Conservation (phyloP, 1,140 invertebrate species). For the Diorhabda elongata region DNA sequence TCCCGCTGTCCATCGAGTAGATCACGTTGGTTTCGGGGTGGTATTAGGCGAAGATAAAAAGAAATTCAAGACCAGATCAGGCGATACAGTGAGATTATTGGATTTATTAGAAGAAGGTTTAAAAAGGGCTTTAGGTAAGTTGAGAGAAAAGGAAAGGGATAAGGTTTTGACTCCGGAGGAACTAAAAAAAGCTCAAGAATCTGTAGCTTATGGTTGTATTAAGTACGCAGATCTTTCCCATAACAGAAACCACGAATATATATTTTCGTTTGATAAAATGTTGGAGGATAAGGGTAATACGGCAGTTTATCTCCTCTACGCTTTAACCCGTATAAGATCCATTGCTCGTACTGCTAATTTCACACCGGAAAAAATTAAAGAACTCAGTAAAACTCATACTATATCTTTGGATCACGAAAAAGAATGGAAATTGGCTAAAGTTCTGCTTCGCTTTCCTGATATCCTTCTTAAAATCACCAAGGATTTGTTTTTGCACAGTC, state of each 20-base stretch:
- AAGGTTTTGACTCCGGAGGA: slow-evolving; percentile 81
- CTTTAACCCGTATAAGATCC: slow-evolving; percentile 88
- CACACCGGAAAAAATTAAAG: slow-evolving; percentile 52
- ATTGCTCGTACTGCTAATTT: slow-evolving; percentile 79
- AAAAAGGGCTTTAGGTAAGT: slow-evolving; percentile 75
- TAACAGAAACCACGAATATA: slow-evolving; percentile 90
- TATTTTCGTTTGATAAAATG: slow-evolving; percentile 99
- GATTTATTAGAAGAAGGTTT: slow-evolving; percentile 95
- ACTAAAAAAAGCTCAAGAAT: slow-evolving; percentile 77
- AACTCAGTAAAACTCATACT: slow-evolving; percentile 53
- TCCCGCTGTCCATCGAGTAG: slow-evolving; percentile 62
- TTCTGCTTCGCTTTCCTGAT: slow-evolving; percentile 82
- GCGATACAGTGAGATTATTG: slow-evolving; percentile 86
- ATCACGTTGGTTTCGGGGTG: slow-evolving; percentile 94
- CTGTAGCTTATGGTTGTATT: slow-evolving; percentile 96
- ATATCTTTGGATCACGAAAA: slow-evolving; percentile 81
- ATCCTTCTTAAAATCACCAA: slow-evolving; percentile 77
- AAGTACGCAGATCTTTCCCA: slow-evolving; percentile 97
- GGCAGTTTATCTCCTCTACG: slow-evolving; percentile 95
- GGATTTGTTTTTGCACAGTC: slow-evolving; percentile 80
- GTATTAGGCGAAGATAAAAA: slow-evolving; percentile 98
- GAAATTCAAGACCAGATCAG: slow-evolving; percentile 98
- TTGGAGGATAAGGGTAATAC: slow-evolving; percentile 98
- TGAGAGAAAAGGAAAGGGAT: slow-evolving; percentile 88
- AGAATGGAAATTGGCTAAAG: slow-evolving; percentile 94